Evolutionary conservation across 2,888 invertebrate genomes (phyloP).

Genomic region (Gortyna flavago): DNA sequence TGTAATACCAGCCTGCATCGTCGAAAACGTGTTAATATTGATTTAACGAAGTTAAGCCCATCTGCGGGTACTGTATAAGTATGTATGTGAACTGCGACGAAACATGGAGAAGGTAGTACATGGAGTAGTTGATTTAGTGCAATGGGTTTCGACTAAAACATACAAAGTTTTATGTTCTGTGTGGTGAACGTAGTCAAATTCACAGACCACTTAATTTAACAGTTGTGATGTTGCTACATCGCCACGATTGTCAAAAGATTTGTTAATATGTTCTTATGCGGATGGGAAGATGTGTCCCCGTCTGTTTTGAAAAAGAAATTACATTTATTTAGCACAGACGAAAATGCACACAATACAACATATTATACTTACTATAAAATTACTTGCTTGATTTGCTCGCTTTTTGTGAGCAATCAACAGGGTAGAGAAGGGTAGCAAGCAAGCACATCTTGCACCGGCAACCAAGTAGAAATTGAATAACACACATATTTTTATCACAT

Average conservation of each 20-base stretch:
- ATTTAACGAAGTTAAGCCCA: slow-evolving; percentile 68
- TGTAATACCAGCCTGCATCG: slow-evolving; percentile 55
- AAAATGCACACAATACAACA: not conserved
- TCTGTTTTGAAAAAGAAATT: not conserved
- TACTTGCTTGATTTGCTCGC: not conserved
- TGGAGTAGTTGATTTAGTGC: slow-evolving; percentile 9
- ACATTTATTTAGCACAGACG: not conserved
- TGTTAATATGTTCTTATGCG: not conserved
- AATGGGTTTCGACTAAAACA: not conserved
- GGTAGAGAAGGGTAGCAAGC: not conserved
- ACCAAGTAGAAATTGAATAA: not conserved
- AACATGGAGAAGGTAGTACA: slow-evolving; percentile 19
- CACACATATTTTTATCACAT: not conserved
- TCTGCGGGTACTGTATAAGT: slow-evolving; percentile 44
- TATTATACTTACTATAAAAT: not conserved
- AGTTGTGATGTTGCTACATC: not conserved
- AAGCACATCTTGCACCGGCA: not conserved
- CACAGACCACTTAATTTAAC: not conserved
- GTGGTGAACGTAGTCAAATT: not conserved
- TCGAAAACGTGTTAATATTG: slow-evolving; percentile 65
- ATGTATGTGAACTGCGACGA: not conserved
- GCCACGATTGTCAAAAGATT: not conserved
- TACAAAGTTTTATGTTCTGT: not conserved
- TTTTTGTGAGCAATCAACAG: slow-evolving; percentile 4
- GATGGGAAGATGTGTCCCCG: no score